Base-by-base conservation (phyloP, 2,797 vertebrate species). In the Mus minutoides region DNA sequence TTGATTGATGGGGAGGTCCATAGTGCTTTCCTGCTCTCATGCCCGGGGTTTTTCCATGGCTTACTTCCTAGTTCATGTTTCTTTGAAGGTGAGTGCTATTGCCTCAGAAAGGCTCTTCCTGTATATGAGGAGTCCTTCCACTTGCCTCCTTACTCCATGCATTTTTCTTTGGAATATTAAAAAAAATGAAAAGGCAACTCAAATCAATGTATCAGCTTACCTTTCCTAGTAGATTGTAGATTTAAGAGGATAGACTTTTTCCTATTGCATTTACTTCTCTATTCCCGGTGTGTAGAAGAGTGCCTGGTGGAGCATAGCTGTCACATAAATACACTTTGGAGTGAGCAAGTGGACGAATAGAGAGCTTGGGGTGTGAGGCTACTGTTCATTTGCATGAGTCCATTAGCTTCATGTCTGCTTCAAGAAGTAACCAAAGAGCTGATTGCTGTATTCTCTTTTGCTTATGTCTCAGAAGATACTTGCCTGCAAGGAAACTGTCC, bases 401-500 rank as follows among this genome's bases (percentile, higher is more conserved):
- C 75, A 86, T 94, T 93, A 76, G n/a, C 75, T 79, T 93, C 77
- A 60, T 49, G 13, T 92, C 91, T 87, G 54, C 64, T 83, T 93
- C 24, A 75, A n/a, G 16, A 91, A 88, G 88, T 88, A 94, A 75
- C 76, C 60, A 86, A 86, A 86, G 78, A 80, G 5, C 31, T 85
- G 31, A 67, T 46, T n/a, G 64, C 89, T 79, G 26, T 49, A 76
- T 22, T 93, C 90, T 96, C 43, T 92, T 29, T 56, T 93, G 40
- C 60, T 96, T 91, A n/a, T n/a, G 84, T 97, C 69, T 78, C 73
- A 97, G 91, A 77, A 95, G 64, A 43, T 62, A 79, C 52, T 82
- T 46, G 56, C 43, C 62, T 43, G 71, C 84, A 90, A 87, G 78
- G 96, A 97, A 64, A 62, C 80, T 91, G 52, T 54, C 83, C 80